Evolutionary conservation across 2,113 vertebrate species (phyloP).

Genomic region (Daubentonia madagascariensis): DNA sequence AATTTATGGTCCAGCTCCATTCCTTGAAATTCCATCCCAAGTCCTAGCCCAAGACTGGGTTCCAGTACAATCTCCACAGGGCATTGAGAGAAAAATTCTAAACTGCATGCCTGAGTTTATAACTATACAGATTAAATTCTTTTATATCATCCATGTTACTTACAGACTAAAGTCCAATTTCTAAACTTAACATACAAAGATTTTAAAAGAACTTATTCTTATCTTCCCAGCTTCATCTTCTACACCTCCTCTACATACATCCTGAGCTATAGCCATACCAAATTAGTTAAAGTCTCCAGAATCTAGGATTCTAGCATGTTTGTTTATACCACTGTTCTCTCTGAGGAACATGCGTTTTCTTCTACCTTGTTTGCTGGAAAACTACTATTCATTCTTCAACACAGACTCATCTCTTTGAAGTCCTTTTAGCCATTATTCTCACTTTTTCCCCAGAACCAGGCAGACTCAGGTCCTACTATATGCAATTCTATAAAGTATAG

Average conservation of each 20-base stretch:
- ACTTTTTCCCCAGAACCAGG: background rate
- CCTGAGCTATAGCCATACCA: background rate
- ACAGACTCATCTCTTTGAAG: background rate
- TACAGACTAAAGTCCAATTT: background rate
- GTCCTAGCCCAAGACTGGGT: background rate
- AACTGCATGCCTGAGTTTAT: background rate
- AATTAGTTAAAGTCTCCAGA: background rate
- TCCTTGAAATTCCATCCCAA: background rate
- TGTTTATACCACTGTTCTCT: background rate
- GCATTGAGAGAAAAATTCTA: background rate
- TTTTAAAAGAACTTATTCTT: background rate
- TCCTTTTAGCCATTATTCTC: background rate
- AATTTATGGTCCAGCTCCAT: background rate
- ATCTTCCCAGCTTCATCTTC: background rate
- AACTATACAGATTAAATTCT: background rate
- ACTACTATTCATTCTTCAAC: background rate
- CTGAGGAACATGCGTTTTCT: background rate
- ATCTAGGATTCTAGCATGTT: background rate
- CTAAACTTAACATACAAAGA: background rate
- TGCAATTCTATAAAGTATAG: background rate
- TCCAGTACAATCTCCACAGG: background rate
- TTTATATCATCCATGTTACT: background rate
- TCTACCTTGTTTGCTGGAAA: background rate
- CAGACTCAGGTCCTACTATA: background rate
- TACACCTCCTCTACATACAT: rapidly evolving